Percentiles rank a stretch among this genome's conserved stretches.
phyloP scores from a whole-genome alignment of 2,888 invertebrate genomes.

The Ferdinandea cuprea region DNA sequence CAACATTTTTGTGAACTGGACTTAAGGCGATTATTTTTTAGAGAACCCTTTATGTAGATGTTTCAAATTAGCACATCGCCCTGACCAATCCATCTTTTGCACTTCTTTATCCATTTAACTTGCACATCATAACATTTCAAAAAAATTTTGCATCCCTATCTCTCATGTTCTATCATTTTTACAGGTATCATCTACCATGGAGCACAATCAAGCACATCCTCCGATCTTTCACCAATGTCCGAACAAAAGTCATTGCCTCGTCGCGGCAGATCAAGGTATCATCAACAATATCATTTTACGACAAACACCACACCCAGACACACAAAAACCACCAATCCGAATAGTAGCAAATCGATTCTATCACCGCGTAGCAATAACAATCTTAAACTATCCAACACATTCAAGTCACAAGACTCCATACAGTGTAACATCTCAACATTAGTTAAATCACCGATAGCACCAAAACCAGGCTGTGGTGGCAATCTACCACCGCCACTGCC shows the following conservation, averaged over 20 bases:
- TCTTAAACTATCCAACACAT: constrained; percentile 82
- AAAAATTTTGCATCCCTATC: constrained; percentile 16
- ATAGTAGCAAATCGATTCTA: constrained; percentile 81
- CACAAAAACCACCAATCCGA: constrained; percentile 82
- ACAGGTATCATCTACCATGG: constrained; percentile 90
- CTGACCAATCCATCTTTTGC: neutral
- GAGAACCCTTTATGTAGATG: too few relatives aligned
- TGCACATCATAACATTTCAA: constrained; percentile 11
- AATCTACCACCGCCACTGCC: constrained; percentile 68
- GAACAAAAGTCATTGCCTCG: constrained; percentile 90
- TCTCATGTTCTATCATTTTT: constrained; percentile 50
- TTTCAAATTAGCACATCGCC: too few relatives aligned
- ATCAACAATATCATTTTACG: constrained; percentile 84
- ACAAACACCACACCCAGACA: constrained; percentile 84
- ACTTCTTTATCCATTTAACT: neutral
- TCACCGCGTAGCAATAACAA: constrained; percentile 83
- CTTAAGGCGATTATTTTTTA: too few relatives aligned
- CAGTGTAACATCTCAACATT: constrained; percentile 82
- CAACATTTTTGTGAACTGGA: too few relatives aligned
- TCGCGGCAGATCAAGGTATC: constrained; percentile 88
- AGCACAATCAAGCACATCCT: constrained; percentile 90
- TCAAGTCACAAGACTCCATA: constrained; percentile 83
- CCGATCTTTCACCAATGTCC: constrained; percentile 90
- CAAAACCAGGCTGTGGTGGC: constrained; percentile 76
- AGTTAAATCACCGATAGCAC: constrained; percentile 82